Percentiles rank a stretch among this genome's conserved stretches.
Evolutionary conservation across 2,113 vertebrate species (phyloP).

Genomic region (Bostrychus sinensis): DNA sequence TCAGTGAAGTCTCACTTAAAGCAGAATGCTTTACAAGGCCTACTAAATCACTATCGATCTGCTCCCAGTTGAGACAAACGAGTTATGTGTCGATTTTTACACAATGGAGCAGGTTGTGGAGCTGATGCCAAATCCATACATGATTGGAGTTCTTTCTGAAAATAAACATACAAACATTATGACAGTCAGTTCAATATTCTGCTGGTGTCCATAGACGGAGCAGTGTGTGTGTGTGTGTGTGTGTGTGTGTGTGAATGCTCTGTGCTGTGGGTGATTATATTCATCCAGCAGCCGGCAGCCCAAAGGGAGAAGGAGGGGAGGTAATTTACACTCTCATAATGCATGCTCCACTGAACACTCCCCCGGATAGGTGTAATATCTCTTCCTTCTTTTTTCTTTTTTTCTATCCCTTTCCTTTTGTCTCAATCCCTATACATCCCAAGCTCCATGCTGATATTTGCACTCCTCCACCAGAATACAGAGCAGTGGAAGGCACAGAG

Average conservation of each 20-base stretch:
- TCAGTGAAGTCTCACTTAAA: conserved; percentile 21
- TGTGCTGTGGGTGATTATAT: conserved; percentile 61
- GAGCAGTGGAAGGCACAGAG: conserved; percentile 46
- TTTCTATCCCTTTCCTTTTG: conserved; percentile 29
- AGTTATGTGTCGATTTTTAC: conserved; percentile 54
- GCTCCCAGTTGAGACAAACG: conserved; percentile 43
- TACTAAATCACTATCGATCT: conserved; percentile 49
- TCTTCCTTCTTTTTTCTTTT: conserved; percentile 37
- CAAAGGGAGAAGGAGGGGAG: conserved; percentile 61
- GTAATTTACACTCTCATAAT: conserved; percentile 74
- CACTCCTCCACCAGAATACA: conserved; percentile 68
- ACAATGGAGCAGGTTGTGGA: conserved; percentile 24
- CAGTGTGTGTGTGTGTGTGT: conserved; percentile 33
- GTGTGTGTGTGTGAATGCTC: conserved; percentile 35
- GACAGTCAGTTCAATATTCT: conserved; percentile 39
- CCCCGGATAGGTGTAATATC: conserved; percentile 67
- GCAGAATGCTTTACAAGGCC: conserved; percentile 32
- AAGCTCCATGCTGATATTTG: conserved; percentile 54
- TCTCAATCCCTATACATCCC: conserved; percentile 28
- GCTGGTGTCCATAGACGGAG: conserved; percentile 41
- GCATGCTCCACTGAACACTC: conserved; percentile 67
- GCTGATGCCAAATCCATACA: conserved; percentile 26
- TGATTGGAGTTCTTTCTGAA: conserved; percentile 38
- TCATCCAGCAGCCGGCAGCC: conserved; percentile 59
- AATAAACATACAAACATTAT: conserved; percentile 43